phyloP scores from a whole-genome alignment of 2,888 invertebrate species.

The Deroplatys truncata region DNA sequence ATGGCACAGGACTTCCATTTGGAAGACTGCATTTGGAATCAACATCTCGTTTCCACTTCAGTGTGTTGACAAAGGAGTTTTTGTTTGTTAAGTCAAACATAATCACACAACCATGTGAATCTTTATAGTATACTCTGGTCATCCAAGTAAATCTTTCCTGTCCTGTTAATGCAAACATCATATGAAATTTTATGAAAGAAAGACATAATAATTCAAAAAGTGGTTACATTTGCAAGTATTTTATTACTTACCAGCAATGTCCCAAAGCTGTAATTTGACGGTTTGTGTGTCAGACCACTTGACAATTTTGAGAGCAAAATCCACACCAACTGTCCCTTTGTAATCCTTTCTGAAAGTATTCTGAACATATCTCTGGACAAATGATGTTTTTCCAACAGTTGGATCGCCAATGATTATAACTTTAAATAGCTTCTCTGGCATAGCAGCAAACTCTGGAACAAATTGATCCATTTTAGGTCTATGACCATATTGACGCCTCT shows the following conservation, averaged over 20 bases:
- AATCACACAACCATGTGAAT: slow-evolving; percentile 51
- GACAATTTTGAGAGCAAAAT: slow-evolving; percentile 55
- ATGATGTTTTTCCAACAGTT: slow-evolving; percentile 52
- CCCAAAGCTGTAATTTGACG: slow-evolving; percentile 55
- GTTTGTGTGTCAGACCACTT: slow-evolving; percentile 52
- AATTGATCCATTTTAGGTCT: background rate
- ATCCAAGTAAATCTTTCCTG: slow-evolving; percentile 58
- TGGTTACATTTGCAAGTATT: background rate
- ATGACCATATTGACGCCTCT: background rate
- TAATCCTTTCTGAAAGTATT: slow-evolving; percentile 49
- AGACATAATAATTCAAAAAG: background rate
- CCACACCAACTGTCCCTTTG: slow-evolving; percentile 55
- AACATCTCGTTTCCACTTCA: slow-evolving; percentile 57
- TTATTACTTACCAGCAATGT: slow-evolving; percentile 49
- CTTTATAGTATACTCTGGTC: slow-evolving; percentile 57
- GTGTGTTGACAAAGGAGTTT: slow-evolving; percentile 52
- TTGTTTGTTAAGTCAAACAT: slow-evolving; percentile 55
- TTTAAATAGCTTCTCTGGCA: slow-evolving; percentile 46
- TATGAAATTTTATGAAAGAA: background rate
- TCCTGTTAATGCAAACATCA: slow-evolving; percentile 40
- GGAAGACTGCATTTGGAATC: slow-evolving; percentile 53
- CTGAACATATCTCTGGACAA: slow-evolving; percentile 53
- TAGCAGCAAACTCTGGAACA: slow-evolving; percentile 22
- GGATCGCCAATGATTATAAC: slow-evolving; percentile 49
- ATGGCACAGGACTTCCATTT: slow-evolving; percentile 52